Base-by-base conservation (phyloP, 2,888 invertebrate genomes). In the Nudaria mundana region DNA sequence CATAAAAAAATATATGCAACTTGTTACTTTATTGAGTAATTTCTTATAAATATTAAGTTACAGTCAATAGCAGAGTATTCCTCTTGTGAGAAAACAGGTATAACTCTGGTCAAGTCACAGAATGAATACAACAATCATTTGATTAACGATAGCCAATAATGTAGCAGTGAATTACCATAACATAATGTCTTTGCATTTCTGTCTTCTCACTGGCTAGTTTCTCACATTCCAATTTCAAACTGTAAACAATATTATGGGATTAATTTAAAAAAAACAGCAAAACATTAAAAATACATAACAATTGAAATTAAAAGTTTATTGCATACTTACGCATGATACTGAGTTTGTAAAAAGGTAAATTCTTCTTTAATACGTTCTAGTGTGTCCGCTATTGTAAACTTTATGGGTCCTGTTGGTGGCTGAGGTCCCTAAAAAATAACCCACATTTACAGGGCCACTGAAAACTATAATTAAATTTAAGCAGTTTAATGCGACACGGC, bases 181-280 rank as follows among this genome's bases (percentile, higher is more conserved):
- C 98, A 91, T 98, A 98, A 92, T 98, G 98, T 87, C 98, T 92
- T 89, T 98, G 98, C 94, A 98, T 97, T 91, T 98, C 98, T 67
- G 98, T 98, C 91, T 98, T 98, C 90, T 98, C 98, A 85, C 94
- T 95, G 54, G 96, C 97, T 81, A 98, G 89, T 90, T 99, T 98
- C 86, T 98, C 98, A 90, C 97, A 97, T 91, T 98, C 98, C 90
- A 98, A 92, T 91, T 98, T 98, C 77, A 98, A 91, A 85, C 98
- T 98, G 93, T 40, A 81, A 81, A 59, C 44, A 53, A 56, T 18
- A 18, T 18, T 18, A 3, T 18, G 3, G 4, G 18, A 5, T 18
- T 5, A 18, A 18, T 3, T 18, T n/a, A n/a, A n/a, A 18, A 18
- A 18, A 18, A 3, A 18, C 18, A 18, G 18, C 5, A 4, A 4